Base-by-base conservation (phyloP, 1,140 invertebrate genomes). In the Muscidifurax raptorellus region DNA sequence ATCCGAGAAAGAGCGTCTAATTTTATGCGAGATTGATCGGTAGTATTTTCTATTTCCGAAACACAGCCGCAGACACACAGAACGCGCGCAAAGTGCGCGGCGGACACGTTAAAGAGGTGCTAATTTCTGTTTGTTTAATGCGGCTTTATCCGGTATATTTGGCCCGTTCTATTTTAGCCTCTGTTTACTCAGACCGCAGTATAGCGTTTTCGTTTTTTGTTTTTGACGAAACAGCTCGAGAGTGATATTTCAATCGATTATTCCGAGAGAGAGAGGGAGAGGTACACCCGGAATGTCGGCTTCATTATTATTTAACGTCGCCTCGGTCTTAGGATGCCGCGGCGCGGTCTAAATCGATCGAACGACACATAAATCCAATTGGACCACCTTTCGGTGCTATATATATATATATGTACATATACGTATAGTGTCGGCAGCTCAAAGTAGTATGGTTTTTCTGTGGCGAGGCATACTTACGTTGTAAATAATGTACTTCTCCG, bases 401-500 rank as follows among this genome's bases (percentile, higher is more conserved):
- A 22, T n/a, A 2, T 0, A 4, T 22, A 4, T 59, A 59, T n/a
- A 59, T 1, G 13, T 52, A 52, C 5, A 18, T 18, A 18, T 18
- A 15, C 10, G 10, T 18, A 22, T 22, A 15, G 47, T 13, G 47
- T 22, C 22, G 10, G 47, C 15, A n/a, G 9, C 30, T 79, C 30
- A 79, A 79, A 28, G 32, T n/a, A 7, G 27, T 69, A 80, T n/a
- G n/a, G 66, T 80, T 80, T 79, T 71, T 69, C 66, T 80, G 66
- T 15, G 64, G 10, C 25, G n/a, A 2, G 15, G 30, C 66, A 74
- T 84, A 95, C 95, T 95, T 88, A 98, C 98, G 93, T 99, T 98
- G 93, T 98, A 98, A 90, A 98, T 98, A 90, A 99, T 98, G 93
- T 98, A 98, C 92, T 98, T 98, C 92, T 99, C 97, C 1, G 97